phyloP scores from a whole-genome alignment of 2,113 vertebrate species.

The Plestiodon gilberti region DNA sequence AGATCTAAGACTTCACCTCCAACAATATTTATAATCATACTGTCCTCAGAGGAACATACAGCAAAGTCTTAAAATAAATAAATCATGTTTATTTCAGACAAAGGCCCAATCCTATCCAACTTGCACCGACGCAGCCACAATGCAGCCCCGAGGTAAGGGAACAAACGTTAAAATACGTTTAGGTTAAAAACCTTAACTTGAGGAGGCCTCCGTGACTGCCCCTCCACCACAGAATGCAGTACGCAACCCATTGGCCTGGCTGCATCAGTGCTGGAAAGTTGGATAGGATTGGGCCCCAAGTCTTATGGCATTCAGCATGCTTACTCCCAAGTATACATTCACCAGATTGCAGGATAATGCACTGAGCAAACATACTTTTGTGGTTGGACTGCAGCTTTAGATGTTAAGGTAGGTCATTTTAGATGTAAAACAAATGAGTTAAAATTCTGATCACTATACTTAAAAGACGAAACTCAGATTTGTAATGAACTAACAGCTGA shows the following conservation, averaged over 20 bases:
- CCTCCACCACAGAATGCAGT: no score
- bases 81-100: not conserved
- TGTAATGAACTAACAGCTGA: not conserved
- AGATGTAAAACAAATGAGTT: not conserved
- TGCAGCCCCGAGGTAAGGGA: no score
- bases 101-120: no score
- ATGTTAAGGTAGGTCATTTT: not conserved
- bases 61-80: not conserved
- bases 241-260: no score
- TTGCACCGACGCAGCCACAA: no score
- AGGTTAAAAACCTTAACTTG: no score
- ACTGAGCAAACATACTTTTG: not conserved
- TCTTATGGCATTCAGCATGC: not conserved
- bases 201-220: no score
- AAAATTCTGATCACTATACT: not conserved
- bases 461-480: constrained; percentile 3
- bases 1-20: not conserved
- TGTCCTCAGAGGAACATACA: not conserved
- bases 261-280: no score
- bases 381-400: not conserved
- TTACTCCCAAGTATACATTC: not conserved
- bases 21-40: not conserved
- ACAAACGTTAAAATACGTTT: no score
- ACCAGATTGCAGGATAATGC: not conserved
- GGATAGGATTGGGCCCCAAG: no score